Evolutionary conservation across 2,113 vertebrate genomes (phyloP).

Genomic region (Albula goreensis): DNA sequence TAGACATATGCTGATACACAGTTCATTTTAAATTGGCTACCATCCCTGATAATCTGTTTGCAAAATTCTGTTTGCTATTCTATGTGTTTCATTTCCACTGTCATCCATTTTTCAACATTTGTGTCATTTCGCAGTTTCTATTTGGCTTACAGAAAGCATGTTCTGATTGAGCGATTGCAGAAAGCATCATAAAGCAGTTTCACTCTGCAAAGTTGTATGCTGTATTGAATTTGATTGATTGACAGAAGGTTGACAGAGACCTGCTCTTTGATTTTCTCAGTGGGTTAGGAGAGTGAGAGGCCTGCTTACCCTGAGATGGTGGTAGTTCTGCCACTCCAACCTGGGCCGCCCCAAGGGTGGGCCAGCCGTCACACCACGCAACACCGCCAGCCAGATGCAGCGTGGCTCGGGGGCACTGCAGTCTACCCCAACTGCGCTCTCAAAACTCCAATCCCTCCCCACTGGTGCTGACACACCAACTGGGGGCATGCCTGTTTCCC

Average conservation of each 20-base stretch:
- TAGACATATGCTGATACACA: no score
- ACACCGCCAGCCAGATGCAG: slow-evolving; percentile 88
- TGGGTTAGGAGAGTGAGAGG: not conserved
- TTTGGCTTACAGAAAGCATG: no score
- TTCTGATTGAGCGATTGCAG: no score
- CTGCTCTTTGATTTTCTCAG: not conserved
- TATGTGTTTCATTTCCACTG: no score
- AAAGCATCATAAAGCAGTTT: not conserved
- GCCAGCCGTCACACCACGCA: slow-evolving; percentile 53
- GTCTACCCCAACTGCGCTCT: slow-evolving; percentile 85
- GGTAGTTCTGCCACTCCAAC: slow-evolving; percentile 29
- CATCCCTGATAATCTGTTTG: no score
- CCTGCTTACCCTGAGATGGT: slow-evolving; percentile 64
- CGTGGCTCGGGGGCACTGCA: slow-evolving; percentile 88
- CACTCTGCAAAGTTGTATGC: not conserved
- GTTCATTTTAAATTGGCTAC: no score
- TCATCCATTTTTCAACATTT: no score
- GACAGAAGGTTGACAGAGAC: not conserved
- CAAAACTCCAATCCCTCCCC: slow-evolving; percentile 77
- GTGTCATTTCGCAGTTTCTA: no score
- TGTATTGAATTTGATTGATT: not conserved
- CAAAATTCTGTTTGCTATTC: no score
- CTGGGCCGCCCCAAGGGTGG: slow-evolving; percentile 28
- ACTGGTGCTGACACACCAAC: slow-evolving; percentile 49
- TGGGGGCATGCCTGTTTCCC: slow-evolving; percentile 54